Evolutionary conservation across 2,113 vertebrate genomes (phyloP).

Genomic region (Barnardius zonarius): DNA sequence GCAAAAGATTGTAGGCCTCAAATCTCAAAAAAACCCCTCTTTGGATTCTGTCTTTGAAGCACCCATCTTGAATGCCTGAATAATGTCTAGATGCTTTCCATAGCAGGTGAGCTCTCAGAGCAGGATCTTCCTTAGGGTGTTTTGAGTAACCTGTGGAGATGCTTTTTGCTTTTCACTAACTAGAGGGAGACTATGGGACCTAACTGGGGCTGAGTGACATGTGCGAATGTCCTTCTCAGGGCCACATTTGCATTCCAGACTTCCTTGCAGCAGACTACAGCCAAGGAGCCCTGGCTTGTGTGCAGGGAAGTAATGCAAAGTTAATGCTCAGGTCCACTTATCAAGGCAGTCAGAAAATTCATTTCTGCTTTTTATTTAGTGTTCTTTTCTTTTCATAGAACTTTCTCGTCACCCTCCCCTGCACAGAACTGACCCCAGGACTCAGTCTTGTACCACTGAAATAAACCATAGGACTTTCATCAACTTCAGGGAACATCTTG

Average conservation of each 20-base stretch:
- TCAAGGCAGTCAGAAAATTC: neutral
- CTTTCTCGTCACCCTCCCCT: neutral
- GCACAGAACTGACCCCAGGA: neutral
- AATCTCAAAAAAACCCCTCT: neutral
- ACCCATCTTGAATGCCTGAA: neutral
- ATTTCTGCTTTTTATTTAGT: neutral
- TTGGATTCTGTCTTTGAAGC: neutral
- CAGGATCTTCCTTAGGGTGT: neutral
- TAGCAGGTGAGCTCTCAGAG: neutral
- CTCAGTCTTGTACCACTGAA: neutral
- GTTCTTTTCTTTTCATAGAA: neutral
- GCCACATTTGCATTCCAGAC: rapidly evolving
- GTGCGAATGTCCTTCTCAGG: neutral
- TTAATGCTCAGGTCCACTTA: neutral
- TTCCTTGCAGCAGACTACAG: neutral
- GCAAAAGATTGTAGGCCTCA: neutral
- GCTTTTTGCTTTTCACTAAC: neutral
- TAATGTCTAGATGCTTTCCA: neutral
- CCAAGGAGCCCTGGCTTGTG: neutral
- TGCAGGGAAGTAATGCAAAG: neutral
- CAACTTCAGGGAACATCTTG: neutral
- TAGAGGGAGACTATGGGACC: neutral
- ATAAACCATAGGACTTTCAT: neutral
- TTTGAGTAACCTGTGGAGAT: neutral
- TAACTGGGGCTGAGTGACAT: neutral